phyloP scores from a whole-genome alignment of 2,797 vertebrate genomes.

The Clamator glandarius region DNA sequence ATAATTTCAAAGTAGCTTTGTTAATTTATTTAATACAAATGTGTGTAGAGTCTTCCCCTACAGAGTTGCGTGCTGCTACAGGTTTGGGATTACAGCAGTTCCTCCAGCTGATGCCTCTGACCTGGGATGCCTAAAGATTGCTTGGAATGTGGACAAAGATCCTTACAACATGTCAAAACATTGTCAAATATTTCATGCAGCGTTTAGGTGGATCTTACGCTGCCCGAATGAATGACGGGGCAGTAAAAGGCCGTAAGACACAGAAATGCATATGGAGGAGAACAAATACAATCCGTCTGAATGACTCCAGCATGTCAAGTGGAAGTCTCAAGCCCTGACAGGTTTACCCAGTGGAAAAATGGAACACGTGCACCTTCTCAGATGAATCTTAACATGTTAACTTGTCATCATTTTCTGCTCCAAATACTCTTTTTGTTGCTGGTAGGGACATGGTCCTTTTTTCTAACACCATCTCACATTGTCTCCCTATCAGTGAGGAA shows the following conservation, averaged over 20 bases:
- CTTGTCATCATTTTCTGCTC: not conserved
- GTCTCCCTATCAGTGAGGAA: not conserved
- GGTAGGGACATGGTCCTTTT: not conserved
- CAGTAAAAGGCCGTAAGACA: not conserved
- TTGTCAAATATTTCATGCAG: not conserved
- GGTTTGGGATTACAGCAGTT: not conserved
- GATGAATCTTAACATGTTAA: not conserved
- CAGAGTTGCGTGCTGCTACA: not conserved
- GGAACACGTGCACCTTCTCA: not conserved
- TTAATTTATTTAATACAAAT: not conserved
- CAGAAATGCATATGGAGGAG: not conserved
- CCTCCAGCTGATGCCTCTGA: not conserved
- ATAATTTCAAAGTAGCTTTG: not conserved
- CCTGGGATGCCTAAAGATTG: not conserved
- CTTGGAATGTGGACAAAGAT: not conserved
- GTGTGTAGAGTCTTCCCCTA: not conserved
- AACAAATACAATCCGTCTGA: not conserved
- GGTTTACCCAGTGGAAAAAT: not conserved
- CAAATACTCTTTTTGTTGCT: not conserved
- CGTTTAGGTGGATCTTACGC: not conserved
- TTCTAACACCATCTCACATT: not conserved
- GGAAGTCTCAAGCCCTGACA: not conserved
- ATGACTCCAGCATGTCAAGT: not conserved
- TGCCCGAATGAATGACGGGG: not conserved
- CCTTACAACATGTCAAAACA: not conserved